Conservation (phyloP, 1,140 invertebrate species). For the Contarinia nasturtii region DNA sequence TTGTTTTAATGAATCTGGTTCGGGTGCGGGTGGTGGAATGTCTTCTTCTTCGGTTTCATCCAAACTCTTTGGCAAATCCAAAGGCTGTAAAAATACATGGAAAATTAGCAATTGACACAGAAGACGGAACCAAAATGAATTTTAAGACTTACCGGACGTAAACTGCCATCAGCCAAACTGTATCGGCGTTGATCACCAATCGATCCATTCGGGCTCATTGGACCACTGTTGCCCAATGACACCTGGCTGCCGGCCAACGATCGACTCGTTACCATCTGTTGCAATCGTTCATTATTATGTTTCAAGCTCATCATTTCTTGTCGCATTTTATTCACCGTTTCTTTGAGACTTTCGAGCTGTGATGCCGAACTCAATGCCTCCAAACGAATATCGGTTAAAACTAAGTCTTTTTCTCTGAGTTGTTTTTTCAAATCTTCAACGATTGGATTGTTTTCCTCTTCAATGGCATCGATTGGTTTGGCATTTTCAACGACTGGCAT, state of each 20-base stretch:
- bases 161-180: constrained; percentile 23
- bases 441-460: constrained; percentile 21
- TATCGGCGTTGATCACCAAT: constrained; percentile 23
- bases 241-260: constrained; percentile 62
- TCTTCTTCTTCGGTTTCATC: constrained; percentile 29
- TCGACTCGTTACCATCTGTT: constrained; percentile 65
- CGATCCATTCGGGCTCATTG: constrained; percentile 30
- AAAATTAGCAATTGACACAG: not conserved
- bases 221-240: constrained; percentile 37
- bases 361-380: constrained; percentile 92
- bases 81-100: constrained; percentile 6
- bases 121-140: not conserved
- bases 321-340: constrained; percentile 91
- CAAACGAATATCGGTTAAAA: constrained; percentile 84
- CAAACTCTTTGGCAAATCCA: constrained; percentile 28
- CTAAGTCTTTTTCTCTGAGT: constrained; percentile 86
- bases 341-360: constrained; percentile 88
- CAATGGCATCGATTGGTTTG: constrained; percentile 23
- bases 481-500: constrained; percentile 23
- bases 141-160: constrained; percentile 7
- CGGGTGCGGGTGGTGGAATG: constrained; percentile 24
- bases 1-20: constrained; percentile 15
- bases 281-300: constrained; percentile 89
- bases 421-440: constrained; percentile 84
- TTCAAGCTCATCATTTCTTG: constrained; percentile 91